Percentiles rank a stretch among this genome's conserved stretches.
Conservation (phyloP, 2,888 invertebrate genomes). For the Chrysodeixis includens region DNA sequence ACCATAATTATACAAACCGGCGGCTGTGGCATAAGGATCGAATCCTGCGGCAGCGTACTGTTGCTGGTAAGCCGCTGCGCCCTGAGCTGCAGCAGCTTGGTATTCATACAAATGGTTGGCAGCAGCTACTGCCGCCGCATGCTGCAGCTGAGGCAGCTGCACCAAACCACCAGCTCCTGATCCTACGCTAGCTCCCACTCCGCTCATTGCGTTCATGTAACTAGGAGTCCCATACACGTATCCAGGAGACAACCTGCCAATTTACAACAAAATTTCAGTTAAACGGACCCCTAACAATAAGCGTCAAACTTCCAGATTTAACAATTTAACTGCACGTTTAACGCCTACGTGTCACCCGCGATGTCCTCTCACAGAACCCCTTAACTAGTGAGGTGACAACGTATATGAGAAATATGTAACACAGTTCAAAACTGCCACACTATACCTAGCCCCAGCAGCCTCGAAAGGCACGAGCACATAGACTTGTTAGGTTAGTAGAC, state of each 20-base stretch:
- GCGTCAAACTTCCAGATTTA: slow-evolving; percentile 49
- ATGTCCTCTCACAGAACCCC: slow-evolving; percentile 66
- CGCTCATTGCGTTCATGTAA: slow-evolving; percentile 93
- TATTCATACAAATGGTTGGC: slow-evolving; percentile 96
- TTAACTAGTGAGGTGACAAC: slow-evolving; percentile 69
- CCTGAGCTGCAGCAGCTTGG: slow-evolving; percentile 93
- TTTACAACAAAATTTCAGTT: slow-evolving; percentile 43
- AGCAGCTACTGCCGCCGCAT: slow-evolving; percentile 93
- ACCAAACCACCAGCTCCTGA: slow-evolving; percentile 92
- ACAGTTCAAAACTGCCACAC: slow-evolving; percentile 78
- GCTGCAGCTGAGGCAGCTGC: slow-evolving; percentile 92
- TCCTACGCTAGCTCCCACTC: slow-evolving; percentile 83
- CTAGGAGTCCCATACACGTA: slow-evolving; percentile 94
- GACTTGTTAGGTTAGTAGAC: slow-evolving; percentile 87
- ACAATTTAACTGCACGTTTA: slow-evolving; percentile 53
- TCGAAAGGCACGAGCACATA: slow-evolving; percentile 81
- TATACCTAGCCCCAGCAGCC: slow-evolving; percentile 86
- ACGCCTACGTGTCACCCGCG: slow-evolving; percentile 59
- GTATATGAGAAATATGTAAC: slow-evolving; percentile 62
- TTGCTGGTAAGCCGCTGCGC: slow-evolving; percentile 92
- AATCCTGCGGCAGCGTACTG: slow-evolving; percentile 93
- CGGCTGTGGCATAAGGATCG: slow-evolving; percentile 93
- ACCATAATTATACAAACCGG: slow-evolving; percentile 86
- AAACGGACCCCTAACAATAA: slow-evolving; percentile 28
- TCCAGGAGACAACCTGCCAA: slow-evolving; percentile 88